phyloP scores from a whole-genome alignment of 2,797 vertebrate species.

The Dicrostonyx torquatus region DNA sequence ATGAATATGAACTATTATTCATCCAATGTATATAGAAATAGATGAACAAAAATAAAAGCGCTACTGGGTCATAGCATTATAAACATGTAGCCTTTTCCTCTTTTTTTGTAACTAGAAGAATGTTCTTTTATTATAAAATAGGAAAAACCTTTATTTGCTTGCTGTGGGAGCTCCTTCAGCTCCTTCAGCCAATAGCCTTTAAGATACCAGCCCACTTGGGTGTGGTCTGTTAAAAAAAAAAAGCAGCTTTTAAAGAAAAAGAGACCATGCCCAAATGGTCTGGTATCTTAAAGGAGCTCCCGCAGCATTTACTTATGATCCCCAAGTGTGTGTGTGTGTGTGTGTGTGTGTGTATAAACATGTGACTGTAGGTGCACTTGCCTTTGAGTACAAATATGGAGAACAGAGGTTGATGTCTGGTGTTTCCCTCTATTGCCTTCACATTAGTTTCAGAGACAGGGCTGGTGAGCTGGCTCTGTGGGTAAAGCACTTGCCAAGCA shows the following conservation, averaged over 20 bases:
- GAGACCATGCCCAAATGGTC: too few relatives aligned
- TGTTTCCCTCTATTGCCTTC: not conserved
- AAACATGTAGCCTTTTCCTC: not conserved
- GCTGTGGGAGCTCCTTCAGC: too few relatives aligned
- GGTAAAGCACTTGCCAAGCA: too few relatives aligned
- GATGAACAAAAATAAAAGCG: not conserved
- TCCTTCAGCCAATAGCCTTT: too few relatives aligned
- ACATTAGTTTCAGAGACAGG: not conserved
- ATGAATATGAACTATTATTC: not conserved
- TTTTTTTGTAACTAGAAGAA: not conserved
- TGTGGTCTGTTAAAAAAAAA: too few relatives aligned
- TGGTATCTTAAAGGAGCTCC: too few relatives aligned
- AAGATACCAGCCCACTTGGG: too few relatives aligned
- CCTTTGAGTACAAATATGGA: not conserved
- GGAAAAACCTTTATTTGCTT: not conserved
- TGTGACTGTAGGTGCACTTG: not conserved
- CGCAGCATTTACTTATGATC: not conserved
- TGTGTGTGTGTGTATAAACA: not conserved
- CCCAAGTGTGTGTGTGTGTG: not conserved
- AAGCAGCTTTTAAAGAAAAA: too few relatives aligned
- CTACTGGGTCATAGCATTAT: not conserved
- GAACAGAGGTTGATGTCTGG: not conserved
- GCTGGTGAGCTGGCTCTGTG: not conserved
- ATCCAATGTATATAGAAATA: not conserved
- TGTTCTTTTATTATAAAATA: conserved; percentile 8